phyloP scores from a whole-genome alignment of 2,113 vertebrate species.

The Hippopotamus amphibius region DNA sequence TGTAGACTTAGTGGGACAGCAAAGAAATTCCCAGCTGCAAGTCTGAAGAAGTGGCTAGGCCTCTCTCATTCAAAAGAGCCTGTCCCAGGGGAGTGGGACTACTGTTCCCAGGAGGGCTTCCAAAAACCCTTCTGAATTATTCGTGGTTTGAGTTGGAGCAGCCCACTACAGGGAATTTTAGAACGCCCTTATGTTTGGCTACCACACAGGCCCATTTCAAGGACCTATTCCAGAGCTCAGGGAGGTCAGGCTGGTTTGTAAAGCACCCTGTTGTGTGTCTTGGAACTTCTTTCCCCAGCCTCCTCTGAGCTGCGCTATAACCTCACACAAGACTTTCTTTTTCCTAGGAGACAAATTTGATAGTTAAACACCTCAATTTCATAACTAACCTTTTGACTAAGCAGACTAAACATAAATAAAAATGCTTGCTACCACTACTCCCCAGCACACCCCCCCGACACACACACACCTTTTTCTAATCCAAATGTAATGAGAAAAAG shows the following conservation, averaged over 20 bases:
- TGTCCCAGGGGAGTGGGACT: background rate
- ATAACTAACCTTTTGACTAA: slow-evolving; percentile 57
- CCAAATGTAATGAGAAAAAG: slow-evolving; percentile 2
- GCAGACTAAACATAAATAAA: slow-evolving; percentile 21
- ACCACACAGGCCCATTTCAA: slow-evolving; percentile 6
- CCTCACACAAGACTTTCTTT: slow-evolving; percentile 7
- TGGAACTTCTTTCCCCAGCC: background rate
- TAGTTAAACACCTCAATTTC: slow-evolving; percentile 45
- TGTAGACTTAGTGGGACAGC: background rate
- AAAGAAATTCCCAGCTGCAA: slow-evolving; percentile 53
- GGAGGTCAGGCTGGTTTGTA: background rate
- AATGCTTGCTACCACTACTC: slow-evolving; percentile 13
- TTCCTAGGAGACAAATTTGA: background rate
- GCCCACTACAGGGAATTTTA: background rate
- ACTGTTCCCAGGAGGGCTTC: slow-evolving; percentile 56
- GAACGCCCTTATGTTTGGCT: background rate
- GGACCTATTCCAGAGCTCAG: background rate
- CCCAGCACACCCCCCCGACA: background rate
- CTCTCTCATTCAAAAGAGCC: slow-evolving; percentile 37
- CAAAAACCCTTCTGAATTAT: slow-evolving; percentile 42
- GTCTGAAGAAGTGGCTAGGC: background rate
- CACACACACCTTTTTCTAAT: slow-evolving; percentile 26
- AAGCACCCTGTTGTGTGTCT: background rate
- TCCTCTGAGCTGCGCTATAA: background rate
- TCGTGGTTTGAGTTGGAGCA: slow-evolving; percentile 2